Conservation (phyloP, 2,888 invertebrate genomes). For the Hyposoter dolosus region DNA sequence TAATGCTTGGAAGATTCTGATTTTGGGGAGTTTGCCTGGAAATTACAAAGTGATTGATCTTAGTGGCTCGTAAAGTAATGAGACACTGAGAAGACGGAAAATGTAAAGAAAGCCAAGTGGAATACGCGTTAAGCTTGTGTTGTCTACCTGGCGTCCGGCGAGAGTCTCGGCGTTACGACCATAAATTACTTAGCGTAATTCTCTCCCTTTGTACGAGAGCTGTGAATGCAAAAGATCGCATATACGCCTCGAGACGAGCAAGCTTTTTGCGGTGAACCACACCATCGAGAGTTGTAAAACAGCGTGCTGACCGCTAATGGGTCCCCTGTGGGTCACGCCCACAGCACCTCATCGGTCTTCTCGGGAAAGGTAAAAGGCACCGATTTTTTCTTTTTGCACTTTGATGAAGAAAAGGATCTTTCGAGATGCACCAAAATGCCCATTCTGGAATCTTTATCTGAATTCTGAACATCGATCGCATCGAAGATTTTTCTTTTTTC, state of each 20-base stretch:
- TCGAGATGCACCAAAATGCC: constrained; percentile 17
- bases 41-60: constrained; percentile 8
- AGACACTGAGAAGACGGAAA: constrained; percentile 52
- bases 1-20: neutral
- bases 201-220: constrained; percentile 40
- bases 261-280: constrained; percentile 77
- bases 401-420: constrained; percentile 22
- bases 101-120: constrained; percentile 15
- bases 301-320: constrained; percentile 78
- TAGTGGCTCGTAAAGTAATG: constrained; percentile 74
- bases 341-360: constrained; percentile 41
- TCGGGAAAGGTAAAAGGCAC: constrained; percentile 51
- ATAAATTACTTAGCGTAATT: constrained; percentile 79
- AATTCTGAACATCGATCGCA: constrained; percentile 33
- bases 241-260: constrained; percentile 40
- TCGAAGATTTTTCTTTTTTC: constrained; percentile 31
- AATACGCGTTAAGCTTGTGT: neutral
- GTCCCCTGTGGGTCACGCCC: constrained; percentile 74
- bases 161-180: constrained; percentile 73
- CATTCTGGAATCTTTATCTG: constrained; percentile 59
- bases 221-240: constrained; percentile 59
- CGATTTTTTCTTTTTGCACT: constrained; percentile 34
- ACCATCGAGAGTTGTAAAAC: constrained; percentile 69
- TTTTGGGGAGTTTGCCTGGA: neutral
- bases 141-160: constrained; percentile 69